Evolutionary conservation across 2,797 vertebrate genomes (phyloP).

Genomic region (Cryptoprocta ferox): DNA sequence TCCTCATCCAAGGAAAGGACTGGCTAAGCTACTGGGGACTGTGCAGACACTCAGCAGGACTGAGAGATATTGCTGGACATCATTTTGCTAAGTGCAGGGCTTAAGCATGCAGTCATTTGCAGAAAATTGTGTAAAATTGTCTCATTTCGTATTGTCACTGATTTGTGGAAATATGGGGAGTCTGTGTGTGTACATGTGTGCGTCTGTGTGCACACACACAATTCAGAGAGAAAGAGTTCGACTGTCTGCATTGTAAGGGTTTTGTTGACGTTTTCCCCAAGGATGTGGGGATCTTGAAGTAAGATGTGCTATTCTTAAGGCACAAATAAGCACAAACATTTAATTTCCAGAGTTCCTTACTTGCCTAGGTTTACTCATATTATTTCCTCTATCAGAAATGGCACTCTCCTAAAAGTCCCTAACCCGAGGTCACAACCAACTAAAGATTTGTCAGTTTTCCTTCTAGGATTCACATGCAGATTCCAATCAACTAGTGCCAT

Average conservation of each 20-base stretch:
- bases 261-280: slow-evolving; percentile 47
- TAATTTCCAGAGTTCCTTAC: neutral
- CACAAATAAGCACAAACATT: slow-evolving; percentile 3
- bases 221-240: slow-evolving; percentile 35
- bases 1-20: neutral
- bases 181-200: neutral
- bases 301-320: neutral
- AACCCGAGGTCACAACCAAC: neutral
- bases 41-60: neutral
- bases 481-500: neutral
- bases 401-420: neutral
- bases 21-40: neutral
- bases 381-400: neutral
- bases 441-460: neutral
- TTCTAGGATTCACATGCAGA: neutral
- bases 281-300: slow-evolving; percentile 28
- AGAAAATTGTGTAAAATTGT: slow-evolving; percentile 60
- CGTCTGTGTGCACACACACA: neutral
- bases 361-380: neutral
- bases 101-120: slow-evolving; percentile 44
- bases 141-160: slow-evolving; percentile 58
- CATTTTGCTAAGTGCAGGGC: slow-evolving; percentile 15
- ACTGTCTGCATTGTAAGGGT: slow-evolving; percentile 44
- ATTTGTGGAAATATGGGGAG: slow-evolving; percentile 42
- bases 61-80: neutral